Evolutionary conservation across 2,113 vertebrate species (phyloP).

Genomic region (Ictalurus furcatus): DNA sequence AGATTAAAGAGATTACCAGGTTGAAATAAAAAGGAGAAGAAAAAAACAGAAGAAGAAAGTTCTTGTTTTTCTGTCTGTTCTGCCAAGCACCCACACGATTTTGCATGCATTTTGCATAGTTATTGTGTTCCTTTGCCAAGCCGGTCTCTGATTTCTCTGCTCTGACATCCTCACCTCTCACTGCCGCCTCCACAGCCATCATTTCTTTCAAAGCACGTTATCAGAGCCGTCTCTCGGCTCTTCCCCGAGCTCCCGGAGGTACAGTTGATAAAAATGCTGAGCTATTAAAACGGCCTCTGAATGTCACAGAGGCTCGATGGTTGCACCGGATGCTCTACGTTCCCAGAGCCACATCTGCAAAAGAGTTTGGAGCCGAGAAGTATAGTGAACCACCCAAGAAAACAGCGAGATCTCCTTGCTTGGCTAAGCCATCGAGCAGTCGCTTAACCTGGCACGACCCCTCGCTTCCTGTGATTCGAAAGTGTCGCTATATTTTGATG

Average conservation of each 20-base stretch:
- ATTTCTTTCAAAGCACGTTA: slow-evolving; percentile 34
- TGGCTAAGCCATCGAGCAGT: slow-evolving; percentile 60
- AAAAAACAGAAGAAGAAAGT: no score
- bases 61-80: not conserved
- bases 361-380: slow-evolving; percentile 56
- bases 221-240: slow-evolving; percentile 28
- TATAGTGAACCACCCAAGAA: slow-evolving; percentile 51
- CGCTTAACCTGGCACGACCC: slow-evolving; percentile 23
- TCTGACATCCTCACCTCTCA: not conserved
- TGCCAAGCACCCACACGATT: slow-evolving; percentile 38
- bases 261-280: slow-evolving; percentile 34
- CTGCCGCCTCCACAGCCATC: slow-evolving; percentile 26
- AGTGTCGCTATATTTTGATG: slow-evolving; percentile 30
- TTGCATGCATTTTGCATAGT: slow-evolving; percentile 42
- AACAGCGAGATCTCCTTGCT: slow-evolving; percentile 44
- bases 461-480: slow-evolving; percentile 43
- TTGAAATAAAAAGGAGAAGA: not conserved
- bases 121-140: slow-evolving; percentile 20
- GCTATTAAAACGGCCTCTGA: slow-evolving; percentile 21
- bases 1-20: not conserved
- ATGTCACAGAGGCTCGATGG: slow-evolving; percentile 19
- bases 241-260: slow-evolving; percentile 21
- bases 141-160: slow-evolving; percentile 26
- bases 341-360: slow-evolving; percentile 71
- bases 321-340: slow-evolving; percentile 56